Base-by-base conservation (phyloP, 2,888 invertebrate species). In the Microctonus hyperodae region DNA sequence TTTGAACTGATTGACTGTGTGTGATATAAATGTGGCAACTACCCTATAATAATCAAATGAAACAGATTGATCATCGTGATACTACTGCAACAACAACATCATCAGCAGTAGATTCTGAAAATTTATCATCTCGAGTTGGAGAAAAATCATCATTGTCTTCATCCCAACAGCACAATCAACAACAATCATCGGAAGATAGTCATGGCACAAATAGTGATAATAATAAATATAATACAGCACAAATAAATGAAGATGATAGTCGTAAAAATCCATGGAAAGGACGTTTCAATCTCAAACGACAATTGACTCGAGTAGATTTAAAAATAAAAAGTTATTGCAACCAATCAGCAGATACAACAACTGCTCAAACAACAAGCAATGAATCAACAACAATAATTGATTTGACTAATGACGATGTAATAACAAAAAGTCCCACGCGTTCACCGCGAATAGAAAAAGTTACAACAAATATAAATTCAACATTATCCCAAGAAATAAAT, bases 281-380 rank as follows among this genome's bases (percentile, higher is more conserved):
- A 83, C 89, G 89, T 69, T 92, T 93, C 86, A 92, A 90, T 83
- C 86, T 94, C 69, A 94, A 94, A 84, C 89, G 93, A 75, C 93
- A 93, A 85, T 87, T 94, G 75, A 92, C 92, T 70, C 91, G 89
- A 85, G 93, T 93, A 74, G 92, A 92, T 81, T 86, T 91, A 77
- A 92, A 91, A 83, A 85, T 91, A 69, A 91, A 91, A 81, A 90
- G 90, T 75, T 79, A 79, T 72, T 76, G 75, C 75, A 77, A 75
- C 69, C 55, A 75, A 35, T 75, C 62, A 60, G 63, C 68, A 68
- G 74, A 71, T 69, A 69, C 64, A 57, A 67, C 60, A 58, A 33
- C 53, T 37, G 16, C 69, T 57, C 56, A 56, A 55, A 50, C 56
- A n/a, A 57, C 10, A 22, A n/a, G n/a, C n/a, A 57, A 57, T 44